Evolutionary conservation across 2,113 vertebrate genomes (phyloP).

Genomic region (Chaetops frenatus): DNA sequence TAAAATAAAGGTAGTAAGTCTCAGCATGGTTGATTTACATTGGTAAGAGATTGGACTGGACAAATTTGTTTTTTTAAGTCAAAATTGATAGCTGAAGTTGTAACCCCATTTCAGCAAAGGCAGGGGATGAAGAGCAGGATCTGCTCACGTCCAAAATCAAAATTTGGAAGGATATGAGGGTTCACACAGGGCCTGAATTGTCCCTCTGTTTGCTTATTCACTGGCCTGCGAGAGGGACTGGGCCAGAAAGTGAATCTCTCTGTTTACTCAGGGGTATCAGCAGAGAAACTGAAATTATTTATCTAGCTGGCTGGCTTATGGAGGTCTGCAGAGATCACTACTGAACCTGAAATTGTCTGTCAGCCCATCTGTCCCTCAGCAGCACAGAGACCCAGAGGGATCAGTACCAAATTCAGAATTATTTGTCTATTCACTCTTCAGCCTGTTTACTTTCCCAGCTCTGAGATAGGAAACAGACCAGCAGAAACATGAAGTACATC

Average conservation of each 20-base stretch:
- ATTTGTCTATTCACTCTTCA: neutral
- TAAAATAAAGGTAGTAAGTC: neutral
- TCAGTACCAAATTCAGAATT: neutral
- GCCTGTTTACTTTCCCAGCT: neutral
- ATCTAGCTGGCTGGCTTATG: neutral
- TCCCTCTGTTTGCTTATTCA: neutral
- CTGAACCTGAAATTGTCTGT: neutral
- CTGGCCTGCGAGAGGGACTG: neutral
- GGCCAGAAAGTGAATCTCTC: neutral
- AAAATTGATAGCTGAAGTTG: neutral
- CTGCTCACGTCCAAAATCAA: neutral
- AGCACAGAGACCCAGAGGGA: neutral
- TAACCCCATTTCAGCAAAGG: neutral
- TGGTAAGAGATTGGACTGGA: neutral
- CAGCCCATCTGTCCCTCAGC: neutral
- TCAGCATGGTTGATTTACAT: neutral
- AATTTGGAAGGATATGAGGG: neutral
- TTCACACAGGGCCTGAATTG: neutral
- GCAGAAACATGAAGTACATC: neutral
- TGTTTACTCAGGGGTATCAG: neutral
- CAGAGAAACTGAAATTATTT: constrained; percentile 12
- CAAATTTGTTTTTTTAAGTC: neutral
- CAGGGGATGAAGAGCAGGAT: neutral
- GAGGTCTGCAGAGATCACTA: neutral
- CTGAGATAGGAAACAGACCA: neutral